Evolutionary conservation across 2,888 invertebrate genomes (phyloP), one percentile per base, ranked within the genome.

Genomic region (Hydraecia micacea): DNA sequence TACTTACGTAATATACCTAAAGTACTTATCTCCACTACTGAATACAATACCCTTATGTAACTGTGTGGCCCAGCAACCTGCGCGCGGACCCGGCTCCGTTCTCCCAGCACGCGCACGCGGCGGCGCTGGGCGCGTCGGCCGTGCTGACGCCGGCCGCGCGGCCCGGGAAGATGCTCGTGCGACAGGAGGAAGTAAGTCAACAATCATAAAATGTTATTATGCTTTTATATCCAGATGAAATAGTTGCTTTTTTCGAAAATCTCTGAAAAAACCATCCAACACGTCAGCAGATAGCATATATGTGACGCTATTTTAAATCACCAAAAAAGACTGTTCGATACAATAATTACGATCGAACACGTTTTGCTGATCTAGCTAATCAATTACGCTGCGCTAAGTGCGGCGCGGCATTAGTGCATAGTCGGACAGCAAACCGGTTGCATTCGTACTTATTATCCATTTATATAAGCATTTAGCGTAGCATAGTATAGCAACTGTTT

Each of bases 71-170:
- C 90, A 97, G 97, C 73, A 98, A 98, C 91, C 96, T 98, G 32
- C 97, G 98, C n/a, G 97, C 97, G 75, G 98, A 98, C 91, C 96
- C 97, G 9, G 97, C 97, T 0, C 97, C 98, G 9, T 97, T 96
- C 88, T 90, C 95, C 0, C 93, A 93, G 25, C 94, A 92, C 81
- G 93, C 96, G 69, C 97, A 97, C 81, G 96, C 97, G 79, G 97
- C 97, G 87, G 94, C 97, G 3, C 96, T 97, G 66, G 96, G 96
- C 55, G 96, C 93, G 0, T 91, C 96, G 0, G 96, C 95, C 15
- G 85, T 96, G 46, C 78, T 94, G n/a, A n/a, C n/a, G 11, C 92
- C 95, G 11, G 93, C 95, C 0, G 94, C 95, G 0, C 74, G 96
- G 0, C 94, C 95, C 3, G 95, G 95, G 75, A 93, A 94, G 60